Base-by-base conservation (phyloP, 2,888 invertebrate species). In the Polyommatus iphigenia region DNA sequence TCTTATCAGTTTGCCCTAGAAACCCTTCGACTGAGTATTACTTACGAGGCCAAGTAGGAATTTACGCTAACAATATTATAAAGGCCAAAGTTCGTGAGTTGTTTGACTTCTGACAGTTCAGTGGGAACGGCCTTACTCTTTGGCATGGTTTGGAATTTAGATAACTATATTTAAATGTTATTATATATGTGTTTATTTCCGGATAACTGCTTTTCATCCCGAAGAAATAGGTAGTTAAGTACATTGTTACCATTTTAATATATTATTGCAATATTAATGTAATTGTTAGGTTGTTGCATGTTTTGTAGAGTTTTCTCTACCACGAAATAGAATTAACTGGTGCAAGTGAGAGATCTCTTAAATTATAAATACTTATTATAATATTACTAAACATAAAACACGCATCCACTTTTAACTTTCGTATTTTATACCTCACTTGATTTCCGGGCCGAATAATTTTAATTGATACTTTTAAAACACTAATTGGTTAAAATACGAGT, bases 381-480 rank as follows among this genome's bases (percentile, higher is more conserved):
- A 67, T 24, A 62, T 29, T 73, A 46, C 3, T 3, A 50, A 46
- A 46, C 20, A 24, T 24, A 15, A 50, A 24, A 50, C 24, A 20
- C 2, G 54, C 24, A 13, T 24, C 24, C 24, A 24, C 24, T 24
- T 24, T 29, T 75, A 75, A 75, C 75, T 75, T 75, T 75, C 75
- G 75, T 54, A 75, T 50, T 75, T 73, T 75, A 75, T 75, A 75
- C 75, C 50, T 54, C 75, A 54, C 24, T 75, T 75, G 24, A 75
- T 75, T 75, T 75, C 75, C 75, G 75, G 75, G 75, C 50, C 75
- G 50, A 75, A 75, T 75, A 75, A 75, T 54, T 46, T 54, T 50
- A 50, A 50, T 54, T 54, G 50, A 24, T 54, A 18, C 24, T 24
- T 29, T 75, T 54, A 46, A 54, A 50, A 29, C 54, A 29, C 75